A percentile compares a stretch with the other conserved stretches of the same genome.
These are phyloP conservation scores for Acanthosepion lycidas DNA, from an alignment of 2,888 invertebrate genomes.

Conservation along the genomic window DNA sequence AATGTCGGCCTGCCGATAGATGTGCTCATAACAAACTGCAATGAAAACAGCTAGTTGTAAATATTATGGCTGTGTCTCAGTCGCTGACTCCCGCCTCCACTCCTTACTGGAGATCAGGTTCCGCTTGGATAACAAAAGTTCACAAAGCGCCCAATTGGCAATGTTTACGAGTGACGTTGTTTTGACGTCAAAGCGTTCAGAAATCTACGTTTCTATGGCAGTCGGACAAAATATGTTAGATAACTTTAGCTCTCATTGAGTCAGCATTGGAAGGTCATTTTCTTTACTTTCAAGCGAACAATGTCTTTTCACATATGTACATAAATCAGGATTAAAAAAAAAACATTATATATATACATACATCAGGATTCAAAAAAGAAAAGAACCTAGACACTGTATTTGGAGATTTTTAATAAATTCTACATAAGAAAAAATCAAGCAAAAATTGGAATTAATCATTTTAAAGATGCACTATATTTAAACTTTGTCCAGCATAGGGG, in stretches of 20 bases:
- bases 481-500: too few species aligned
- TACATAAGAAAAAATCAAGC: too few species aligned
- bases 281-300: not conserved
- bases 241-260: slow-evolving; percentile 14
- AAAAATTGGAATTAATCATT: too few species aligned
- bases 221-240: not conserved
- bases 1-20: too few species aligned
- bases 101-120: not conserved
- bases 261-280: not conserved
- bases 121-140: not conserved
- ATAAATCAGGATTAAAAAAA: not conserved
- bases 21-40: too few species aligned
- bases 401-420: too few species aligned
- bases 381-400: too few species aligned
- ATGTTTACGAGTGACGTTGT: not conserved
- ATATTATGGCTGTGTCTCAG: too few species aligned
- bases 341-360: not conserved
- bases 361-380: too few species aligned
- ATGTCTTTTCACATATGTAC: not conserved
- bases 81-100: not conserved
- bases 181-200: not conserved
- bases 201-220: not conserved
- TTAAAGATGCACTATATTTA: too few species aligned
- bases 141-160: not conserved
- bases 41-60: too few species aligned